Evolutionary conservation across 2,888 invertebrate genomes (phyloP).

Genomic region (Clepsis dumicolana): DNA sequence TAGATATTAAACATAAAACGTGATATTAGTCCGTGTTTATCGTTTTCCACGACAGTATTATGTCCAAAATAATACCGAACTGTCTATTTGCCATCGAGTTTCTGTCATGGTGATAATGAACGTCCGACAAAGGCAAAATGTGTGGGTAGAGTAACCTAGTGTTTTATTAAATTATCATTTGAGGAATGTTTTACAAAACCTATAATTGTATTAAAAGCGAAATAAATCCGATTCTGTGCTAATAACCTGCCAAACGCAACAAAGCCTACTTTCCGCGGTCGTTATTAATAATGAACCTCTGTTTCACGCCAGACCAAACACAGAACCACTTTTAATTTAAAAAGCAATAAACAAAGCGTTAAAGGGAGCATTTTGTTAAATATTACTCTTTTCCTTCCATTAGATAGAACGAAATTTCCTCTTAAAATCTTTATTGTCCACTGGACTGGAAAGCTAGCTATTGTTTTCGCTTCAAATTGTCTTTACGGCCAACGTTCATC

Average conservation of each 20-base stretch:
- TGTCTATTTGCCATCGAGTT: too few relatives aligned
- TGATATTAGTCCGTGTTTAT: too few relatives aligned
- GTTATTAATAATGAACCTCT: conserved; percentile 22
- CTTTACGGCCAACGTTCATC: conserved; percentile 51
- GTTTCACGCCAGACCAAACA: conserved; percentile 25
- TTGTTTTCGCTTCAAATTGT: conserved; percentile 51
- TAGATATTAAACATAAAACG: too few relatives aligned
- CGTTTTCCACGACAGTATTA: too few relatives aligned
- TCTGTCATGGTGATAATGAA: too few relatives aligned
- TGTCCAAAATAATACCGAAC: too few relatives aligned
- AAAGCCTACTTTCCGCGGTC: not conserved
- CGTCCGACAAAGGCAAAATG: too few relatives aligned
- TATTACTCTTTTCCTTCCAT: conserved; percentile 52
- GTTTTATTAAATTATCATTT: too few relatives aligned
- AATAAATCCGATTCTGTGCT: conserved; percentile 1
- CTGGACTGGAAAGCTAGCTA: conserved; percentile 49
- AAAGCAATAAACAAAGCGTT: conserved; percentile 49
- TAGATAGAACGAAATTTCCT: conserved; percentile 54
- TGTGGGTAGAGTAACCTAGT: not conserved
- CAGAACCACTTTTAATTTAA: conserved; percentile 47
- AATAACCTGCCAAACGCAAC: conserved; percentile 27
- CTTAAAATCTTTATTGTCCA: conserved; percentile 49
- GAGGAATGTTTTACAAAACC: not conserved
- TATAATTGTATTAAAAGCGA: not conserved
- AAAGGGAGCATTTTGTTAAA: conserved; percentile 48